Conservation (phyloP, 2,888 invertebrate genomes). For the Cepaea hortensis region DNA sequence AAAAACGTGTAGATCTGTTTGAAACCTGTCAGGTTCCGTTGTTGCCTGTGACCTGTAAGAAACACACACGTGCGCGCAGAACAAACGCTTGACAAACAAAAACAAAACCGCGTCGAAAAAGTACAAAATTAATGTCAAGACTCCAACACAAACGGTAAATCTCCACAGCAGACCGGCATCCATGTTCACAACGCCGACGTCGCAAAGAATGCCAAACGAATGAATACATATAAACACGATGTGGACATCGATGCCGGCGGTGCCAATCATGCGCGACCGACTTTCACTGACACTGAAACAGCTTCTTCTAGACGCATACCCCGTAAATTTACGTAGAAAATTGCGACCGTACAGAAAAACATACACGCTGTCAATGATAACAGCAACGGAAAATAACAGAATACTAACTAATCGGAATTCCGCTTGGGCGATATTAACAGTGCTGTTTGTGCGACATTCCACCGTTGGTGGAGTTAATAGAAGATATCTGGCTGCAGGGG, state of each 20-base stretch:
- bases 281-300: not conserved
- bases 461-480: too few relatives aligned
- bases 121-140: not conserved
- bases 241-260: not conserved
- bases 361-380: not conserved
- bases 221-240: not conserved
- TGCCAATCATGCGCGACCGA: not conserved
- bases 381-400: not conserved
- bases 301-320: not conserved
- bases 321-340: not conserved
- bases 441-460: too few relatives aligned
- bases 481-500: too few relatives aligned
- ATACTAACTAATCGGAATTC: too few relatives aligned
- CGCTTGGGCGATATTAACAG: too few relatives aligned
- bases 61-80: not conserved
- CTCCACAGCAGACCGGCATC: not conserved
- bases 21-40: too few relatives aligned
- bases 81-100: not conserved
- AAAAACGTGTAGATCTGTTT: not conserved
- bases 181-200: not conserved
- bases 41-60: too few relatives aligned
- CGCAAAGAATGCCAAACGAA: not conserved
- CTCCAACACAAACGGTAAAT: not conserved
- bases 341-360: not conserved
- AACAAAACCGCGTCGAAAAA: slow-evolving; percentile 2